A percentile compares a stretch with the other conserved stretches of the same genome.
Conservation (phyloP, 2,888 invertebrate genomes). For the Megamerina dolium region DNA sequence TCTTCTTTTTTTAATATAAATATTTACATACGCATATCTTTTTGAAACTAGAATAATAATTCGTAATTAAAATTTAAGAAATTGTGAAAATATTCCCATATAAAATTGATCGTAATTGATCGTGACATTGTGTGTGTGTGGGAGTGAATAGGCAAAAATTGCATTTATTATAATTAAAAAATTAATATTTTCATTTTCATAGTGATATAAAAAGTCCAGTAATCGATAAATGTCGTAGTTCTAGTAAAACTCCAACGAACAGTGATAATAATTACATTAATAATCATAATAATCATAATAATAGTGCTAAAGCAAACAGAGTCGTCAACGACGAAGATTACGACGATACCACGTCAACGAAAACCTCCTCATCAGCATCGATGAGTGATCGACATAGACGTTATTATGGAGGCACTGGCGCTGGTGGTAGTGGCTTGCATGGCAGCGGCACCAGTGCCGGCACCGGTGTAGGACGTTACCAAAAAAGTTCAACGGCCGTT, state of each 20-base stretch:
- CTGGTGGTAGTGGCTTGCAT: conserved; percentile 10
- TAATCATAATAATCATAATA: conserved; percentile 12
- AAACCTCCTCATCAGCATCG: conserved; percentile 22
- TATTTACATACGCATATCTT: no score
- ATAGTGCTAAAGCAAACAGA: conserved; percentile 19
- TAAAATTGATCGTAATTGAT: no score
- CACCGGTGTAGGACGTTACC: conserved; percentile 34
- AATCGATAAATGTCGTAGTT: conserved; percentile 24
- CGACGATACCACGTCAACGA: conserved; percentile 3
- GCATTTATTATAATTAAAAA: no score
- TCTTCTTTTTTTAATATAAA: no score
- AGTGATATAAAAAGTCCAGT: conserved; percentile 24
- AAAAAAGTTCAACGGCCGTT: conserved; percentile 40
- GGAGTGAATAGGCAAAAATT: no score
- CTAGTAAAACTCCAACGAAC: conserved; percentile 34
- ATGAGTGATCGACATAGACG: conserved; percentile 47
- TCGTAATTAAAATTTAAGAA: no score
- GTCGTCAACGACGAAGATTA: conserved; percentile 18
- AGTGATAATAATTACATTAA: conserved; percentile 21
- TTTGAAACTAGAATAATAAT: no score
- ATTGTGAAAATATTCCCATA: no score
- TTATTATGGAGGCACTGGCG: conserved; percentile 36
- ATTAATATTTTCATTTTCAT: neutral
- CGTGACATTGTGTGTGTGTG: no score
- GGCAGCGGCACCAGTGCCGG: conserved; percentile 9